Evolutionary conservation across 1,140 invertebrate genomes (phyloP).

Genomic region (Ectropis grisescens): DNA sequence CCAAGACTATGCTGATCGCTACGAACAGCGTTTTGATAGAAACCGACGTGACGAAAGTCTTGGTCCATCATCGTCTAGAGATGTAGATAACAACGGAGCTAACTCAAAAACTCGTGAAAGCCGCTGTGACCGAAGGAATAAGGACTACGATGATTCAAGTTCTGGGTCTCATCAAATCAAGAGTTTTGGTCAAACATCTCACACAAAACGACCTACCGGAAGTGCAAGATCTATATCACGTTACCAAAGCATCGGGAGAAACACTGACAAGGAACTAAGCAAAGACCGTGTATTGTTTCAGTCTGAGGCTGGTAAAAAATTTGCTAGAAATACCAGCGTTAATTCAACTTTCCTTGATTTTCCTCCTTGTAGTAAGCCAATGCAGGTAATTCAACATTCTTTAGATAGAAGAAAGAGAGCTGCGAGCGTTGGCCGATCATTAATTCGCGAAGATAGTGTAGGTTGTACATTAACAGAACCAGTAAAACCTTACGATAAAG

Average conservation of each 20-base stretch:
- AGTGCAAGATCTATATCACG: no score
- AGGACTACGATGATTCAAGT: slow-evolving; percentile 23
- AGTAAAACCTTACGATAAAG: not conserved
- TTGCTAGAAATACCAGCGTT: slow-evolving; percentile 44
- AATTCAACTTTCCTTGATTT: slow-evolving; percentile 37
- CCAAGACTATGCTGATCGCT: slow-evolving; percentile 28
- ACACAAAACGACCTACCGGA: no score
- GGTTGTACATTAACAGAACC: slow-evolving; percentile 3
- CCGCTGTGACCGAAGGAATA: no score
- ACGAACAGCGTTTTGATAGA: no score
- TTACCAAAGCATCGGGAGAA: no score
- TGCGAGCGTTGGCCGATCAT: slow-evolving; percentile 38
- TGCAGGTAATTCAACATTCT: slow-evolving; percentile 6
- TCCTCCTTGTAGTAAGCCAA: slow-evolving; percentile 7
- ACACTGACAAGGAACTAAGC: no score
- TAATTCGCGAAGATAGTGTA: slow-evolving; percentile 15
- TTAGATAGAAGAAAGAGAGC: slow-evolving; percentile 45
- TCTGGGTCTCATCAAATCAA: slow-evolving; percentile 15
- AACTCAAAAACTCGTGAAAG: no score
- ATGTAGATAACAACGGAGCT: no score
- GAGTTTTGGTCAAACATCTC: slow-evolving; percentile 2
- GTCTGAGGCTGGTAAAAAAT: no score
- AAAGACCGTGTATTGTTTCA: no score
- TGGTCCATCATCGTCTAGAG: no score
- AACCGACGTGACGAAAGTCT: no score